A percentile compares a stretch with the other conserved stretches of the same genome.
Conservation (phyloP, 2,113 vertebrate species). For the Labrus mixtus region DNA sequence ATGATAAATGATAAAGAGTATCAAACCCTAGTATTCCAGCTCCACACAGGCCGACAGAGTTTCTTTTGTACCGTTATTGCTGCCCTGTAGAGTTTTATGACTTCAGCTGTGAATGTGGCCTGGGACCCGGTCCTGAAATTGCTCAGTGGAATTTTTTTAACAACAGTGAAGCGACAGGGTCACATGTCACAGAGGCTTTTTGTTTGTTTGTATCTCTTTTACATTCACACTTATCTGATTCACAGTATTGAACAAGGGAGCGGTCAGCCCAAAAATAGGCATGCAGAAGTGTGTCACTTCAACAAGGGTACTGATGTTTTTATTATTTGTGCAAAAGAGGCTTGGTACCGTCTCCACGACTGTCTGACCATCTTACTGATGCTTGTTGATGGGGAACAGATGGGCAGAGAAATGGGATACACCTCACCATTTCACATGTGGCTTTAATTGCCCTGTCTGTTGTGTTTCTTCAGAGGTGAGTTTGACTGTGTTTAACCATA, state of each 20-base stretch:
- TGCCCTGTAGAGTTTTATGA: slow-evolving; percentile 30
- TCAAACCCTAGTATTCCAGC: neutral
- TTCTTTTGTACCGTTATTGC: slow-evolving; percentile 49
- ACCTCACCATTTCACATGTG: slow-evolving; percentile 54
- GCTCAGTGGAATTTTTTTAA: slow-evolving; percentile 12
- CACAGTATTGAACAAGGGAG: slow-evolving; percentile 9
- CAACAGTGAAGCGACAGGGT: slow-evolving; percentile 15
- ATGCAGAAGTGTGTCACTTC: neutral
- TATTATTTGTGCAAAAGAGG: slow-evolving; percentile 17
- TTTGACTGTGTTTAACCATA: slow-evolving; percentile 23
- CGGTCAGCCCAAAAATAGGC: slow-evolving; percentile 41
- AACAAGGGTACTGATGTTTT: slow-evolving; percentile 6
- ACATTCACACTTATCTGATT: slow-evolving; percentile 49
- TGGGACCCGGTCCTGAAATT: slow-evolving; percentile 13
- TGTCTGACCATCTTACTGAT: slow-evolving; percentile 9
- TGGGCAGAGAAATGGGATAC: slow-evolving; percentile 59
- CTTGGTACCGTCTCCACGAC: neutral
- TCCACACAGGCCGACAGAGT: slow-evolving; percentile 37
- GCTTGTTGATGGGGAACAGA: slow-evolving; percentile 48
- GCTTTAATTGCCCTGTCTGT: slow-evolving; percentile 52
- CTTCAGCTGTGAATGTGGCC: slow-evolving; percentile 40
- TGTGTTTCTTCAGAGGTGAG: slow-evolving; percentile 52
- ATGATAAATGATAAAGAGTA: neutral
- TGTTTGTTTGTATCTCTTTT: slow-evolving; percentile 34
- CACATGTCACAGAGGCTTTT: slow-evolving; percentile 9